Conservation (phyloP, 1,140 invertebrate genomes). For the Heliconius melpomene region DNA sequence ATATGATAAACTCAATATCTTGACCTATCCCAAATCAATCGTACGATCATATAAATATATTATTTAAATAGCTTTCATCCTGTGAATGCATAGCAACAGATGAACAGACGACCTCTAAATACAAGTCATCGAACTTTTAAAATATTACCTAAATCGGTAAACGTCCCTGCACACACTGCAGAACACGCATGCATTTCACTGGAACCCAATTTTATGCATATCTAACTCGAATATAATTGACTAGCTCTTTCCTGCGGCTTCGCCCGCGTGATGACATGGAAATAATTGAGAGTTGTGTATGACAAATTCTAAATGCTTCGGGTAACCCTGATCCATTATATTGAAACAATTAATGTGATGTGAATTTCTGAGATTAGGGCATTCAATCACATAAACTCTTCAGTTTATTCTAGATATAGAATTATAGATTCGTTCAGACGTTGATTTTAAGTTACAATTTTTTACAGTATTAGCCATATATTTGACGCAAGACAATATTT, state of each 20-base stretch:
- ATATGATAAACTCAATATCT: not conserved
- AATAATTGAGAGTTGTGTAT: too few relatives aligned
- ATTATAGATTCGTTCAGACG: not conserved
- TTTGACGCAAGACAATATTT: too few relatives aligned
- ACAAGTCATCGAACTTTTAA: conserved; percentile 69
- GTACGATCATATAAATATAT: conserved; percentile 12
- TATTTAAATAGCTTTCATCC: conserved; percentile 58
- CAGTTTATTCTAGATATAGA: too few relatives aligned
- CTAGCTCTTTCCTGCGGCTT: too few relatives aligned
- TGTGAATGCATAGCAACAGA: conserved; percentile 47
- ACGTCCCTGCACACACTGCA: conserved; percentile 48
- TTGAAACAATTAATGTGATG: too few relatives aligned
- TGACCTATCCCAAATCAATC: conserved; percentile 16
- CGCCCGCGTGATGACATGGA: too few relatives aligned
- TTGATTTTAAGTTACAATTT: not conserved
- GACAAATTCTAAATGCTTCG: too few relatives aligned
- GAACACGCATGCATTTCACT: conserved; percentile 59
- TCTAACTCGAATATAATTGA: not conserved
- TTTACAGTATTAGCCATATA: not conserved
- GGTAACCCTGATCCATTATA: too few relatives aligned
- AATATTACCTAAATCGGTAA: conserved; percentile 77
- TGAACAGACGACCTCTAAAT: conserved; percentile 59
- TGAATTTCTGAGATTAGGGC: too few relatives aligned
- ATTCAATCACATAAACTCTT: too few relatives aligned
- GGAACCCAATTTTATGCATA: conserved; percentile 58